Evolutionary conservation across 2,888 invertebrate species (phyloP).

Genomic region (Melangyna quadrimaculata): DNA sequence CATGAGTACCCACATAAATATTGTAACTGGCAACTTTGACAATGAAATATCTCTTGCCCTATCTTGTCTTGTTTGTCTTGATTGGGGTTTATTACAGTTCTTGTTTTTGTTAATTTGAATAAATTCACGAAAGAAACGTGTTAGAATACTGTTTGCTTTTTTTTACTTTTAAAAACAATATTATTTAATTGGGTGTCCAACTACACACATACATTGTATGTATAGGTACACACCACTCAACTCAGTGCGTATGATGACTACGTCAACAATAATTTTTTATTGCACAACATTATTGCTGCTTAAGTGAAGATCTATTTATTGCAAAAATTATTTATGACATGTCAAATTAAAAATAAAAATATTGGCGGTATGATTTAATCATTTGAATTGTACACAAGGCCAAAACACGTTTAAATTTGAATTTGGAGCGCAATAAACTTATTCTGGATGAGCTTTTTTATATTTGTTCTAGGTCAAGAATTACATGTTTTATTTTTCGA

Average conservation of each 20-base stretch:
- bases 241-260: neutral
- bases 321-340: slow-evolving; percentile 22
- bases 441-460: neutral
- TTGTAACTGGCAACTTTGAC: neutral
- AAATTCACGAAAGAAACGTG: slow-evolving; percentile 28
- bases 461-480: neutral
- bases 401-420: neutral
- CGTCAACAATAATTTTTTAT: neutral
- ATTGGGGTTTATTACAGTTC: neutral
- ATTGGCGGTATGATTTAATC: neutral
- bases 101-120: slow-evolving; percentile 40
- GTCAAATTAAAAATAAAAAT: slow-evolving; percentile 10
- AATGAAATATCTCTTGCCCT: neutral
- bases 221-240: neutral
- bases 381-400: neutral
- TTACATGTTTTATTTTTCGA: neutral
- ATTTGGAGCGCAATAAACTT: neutral
- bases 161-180: slow-evolving; percentile 8
- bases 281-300: neutral
- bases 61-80: neutral
- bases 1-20: too few species aligned
- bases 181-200: neutral
- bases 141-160: neutral
- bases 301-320: slow-evolving; percentile 13
- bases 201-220: too few species aligned